Conservation (phyloP, 2,797 vertebrate species). For the Chelmon rostratus region DNA sequence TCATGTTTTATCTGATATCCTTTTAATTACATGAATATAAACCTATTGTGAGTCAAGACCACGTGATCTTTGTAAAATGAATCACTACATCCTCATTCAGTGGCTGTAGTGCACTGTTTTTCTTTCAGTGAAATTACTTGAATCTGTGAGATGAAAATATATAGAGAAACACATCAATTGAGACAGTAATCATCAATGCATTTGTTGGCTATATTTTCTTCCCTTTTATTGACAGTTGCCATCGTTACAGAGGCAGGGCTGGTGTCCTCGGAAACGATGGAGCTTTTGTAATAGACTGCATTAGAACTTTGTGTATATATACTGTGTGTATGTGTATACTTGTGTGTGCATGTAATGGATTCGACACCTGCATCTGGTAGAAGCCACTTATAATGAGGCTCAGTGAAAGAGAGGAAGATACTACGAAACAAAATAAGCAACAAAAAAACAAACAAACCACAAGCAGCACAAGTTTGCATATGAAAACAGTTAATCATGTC, state of each 20-base stretch:
- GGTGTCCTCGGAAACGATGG: conserved; percentile 71
- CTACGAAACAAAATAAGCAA: background rate
- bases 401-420: conserved; percentile 18
- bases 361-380: conserved; percentile 38
- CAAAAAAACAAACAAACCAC: background rate
- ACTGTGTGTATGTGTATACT: conserved; percentile 19
- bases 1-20: background rate
- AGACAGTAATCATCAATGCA: conserved; percentile 29
- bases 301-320: conserved; percentile 49
- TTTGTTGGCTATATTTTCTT: conserved; percentile 52
- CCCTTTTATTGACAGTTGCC: conserved; percentile 71
- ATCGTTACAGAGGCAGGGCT: conserved; percentile 71
- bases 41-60: background rate
- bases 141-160: conserved; percentile 3
- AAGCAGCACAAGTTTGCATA: conserved; percentile 6
- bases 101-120: background rate
- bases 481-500: background rate
- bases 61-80: conserved; percentile 11
- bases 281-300: conserved; percentile 57
- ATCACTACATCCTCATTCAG: background rate
- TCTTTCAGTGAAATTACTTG: background rate
- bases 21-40: conserved; percentile 10
- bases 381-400: conserved; percentile 51
- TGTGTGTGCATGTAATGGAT: conserved; percentile 42
- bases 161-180: background rate